A percentile compares a stretch with the other conserved stretches of the same genome.
Conservation (phyloP, 2,113 vertebrate genomes). For the Gnathonemus echidnorhynchus region DNA sequence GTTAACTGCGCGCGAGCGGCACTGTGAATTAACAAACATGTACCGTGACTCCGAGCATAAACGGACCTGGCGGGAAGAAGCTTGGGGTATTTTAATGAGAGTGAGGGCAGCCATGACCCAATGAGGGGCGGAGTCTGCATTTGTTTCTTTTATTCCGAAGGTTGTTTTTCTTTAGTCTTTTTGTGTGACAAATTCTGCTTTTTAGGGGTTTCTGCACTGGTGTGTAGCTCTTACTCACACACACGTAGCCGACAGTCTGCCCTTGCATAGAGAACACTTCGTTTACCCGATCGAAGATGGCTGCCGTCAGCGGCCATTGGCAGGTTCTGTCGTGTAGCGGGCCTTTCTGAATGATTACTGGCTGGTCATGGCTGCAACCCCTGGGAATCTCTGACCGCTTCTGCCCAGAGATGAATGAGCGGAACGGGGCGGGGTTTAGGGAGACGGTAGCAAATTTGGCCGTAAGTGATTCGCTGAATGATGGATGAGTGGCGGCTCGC, state of each 20-base stretch:
- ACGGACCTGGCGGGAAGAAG: neutral
- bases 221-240: neutral
- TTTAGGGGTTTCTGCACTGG: neutral
- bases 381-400: neutral
- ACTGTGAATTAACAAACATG: neutral
- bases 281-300: neutral
- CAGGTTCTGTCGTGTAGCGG: neutral
- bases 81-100: neutral
- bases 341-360: neutral
- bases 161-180: neutral
- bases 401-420: neutral
- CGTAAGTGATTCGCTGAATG: slow-evolving; percentile 48
- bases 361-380: neutral
- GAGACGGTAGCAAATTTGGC: neutral
- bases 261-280: neutral
- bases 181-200: neutral
- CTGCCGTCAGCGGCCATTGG: neutral
- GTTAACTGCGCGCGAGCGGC: neutral
- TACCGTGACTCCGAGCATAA: neutral
- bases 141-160: neutral
- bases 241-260: neutral
- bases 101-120: neutral
- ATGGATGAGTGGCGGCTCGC: slow-evolving; percentile 52
- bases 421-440: neutral
- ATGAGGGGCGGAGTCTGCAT: neutral